These are phyloP conservation scores for Platichthys stellatus DNA, from an alignment of 2,113 vertebrate species.

Conservation along the genomic window DNA sequence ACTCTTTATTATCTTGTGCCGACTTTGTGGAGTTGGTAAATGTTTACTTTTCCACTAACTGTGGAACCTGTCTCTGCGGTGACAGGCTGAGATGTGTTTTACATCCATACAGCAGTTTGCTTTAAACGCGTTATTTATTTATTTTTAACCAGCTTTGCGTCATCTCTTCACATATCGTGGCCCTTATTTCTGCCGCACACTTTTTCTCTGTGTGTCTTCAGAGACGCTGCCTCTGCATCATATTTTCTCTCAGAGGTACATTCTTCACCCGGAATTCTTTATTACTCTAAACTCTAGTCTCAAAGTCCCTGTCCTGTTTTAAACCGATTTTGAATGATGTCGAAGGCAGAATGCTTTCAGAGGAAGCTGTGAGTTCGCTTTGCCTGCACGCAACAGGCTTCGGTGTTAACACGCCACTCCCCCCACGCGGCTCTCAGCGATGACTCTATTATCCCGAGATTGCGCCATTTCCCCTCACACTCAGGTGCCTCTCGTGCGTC, in stretches of 20 bases:
- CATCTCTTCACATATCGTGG: not conserved
- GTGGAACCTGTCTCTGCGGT: constrained; percentile 22
- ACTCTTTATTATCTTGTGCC: constrained; percentile 4
- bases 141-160: constrained; percentile 31
- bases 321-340: constrained; percentile 55
- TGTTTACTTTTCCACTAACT: constrained; percentile 48
- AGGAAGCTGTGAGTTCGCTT: not conserved
- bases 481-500: constrained; percentile 10
- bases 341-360: constrained; percentile 40
- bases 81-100: constrained; percentile 18
- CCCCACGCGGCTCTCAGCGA: not conserved
- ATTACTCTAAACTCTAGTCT: constrained; percentile 25
- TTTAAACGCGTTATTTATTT: constrained; percentile 5
- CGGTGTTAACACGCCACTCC: constrained; percentile 16
- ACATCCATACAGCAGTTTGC: constrained; percentile 10
- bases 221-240: too few relatives aligned
- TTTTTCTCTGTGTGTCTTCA: constrained; percentile 28
- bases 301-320: constrained; percentile 29
- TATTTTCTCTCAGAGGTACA: not conserved
- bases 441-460: constrained; percentile 40
- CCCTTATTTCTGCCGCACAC: constrained; percentile 22
- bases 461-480: constrained; percentile 30
- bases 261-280: constrained; percentile 47
- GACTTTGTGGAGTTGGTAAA: constrained; percentile 19
- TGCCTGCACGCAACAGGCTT: constrained; percentile 37